Evolutionary conservation across 2,888 invertebrate species (phyloP), one percentile per base, ranked within the genome.

Genomic region (Cybosia mesomella): DNA sequence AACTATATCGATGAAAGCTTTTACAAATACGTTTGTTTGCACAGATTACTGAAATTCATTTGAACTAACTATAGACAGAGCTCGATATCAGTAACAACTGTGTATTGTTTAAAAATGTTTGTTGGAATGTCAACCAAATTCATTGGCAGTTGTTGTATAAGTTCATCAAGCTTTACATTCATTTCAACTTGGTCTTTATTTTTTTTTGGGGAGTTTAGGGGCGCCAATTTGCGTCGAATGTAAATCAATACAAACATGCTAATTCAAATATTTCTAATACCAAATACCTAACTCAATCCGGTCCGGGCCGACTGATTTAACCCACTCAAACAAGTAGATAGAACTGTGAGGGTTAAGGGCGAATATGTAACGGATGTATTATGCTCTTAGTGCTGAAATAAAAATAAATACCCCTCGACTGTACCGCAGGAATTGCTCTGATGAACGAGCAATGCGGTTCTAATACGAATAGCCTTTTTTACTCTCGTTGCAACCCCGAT

Each of bases 351-450:
- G 69, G 82, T 84, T 74, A 77, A 75, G 64, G 85, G 82, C 77
- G 84, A 86, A 87, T 87, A 88, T 85, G 86, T 92, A 92, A 92
- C 90, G 88, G 92, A 92, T 89, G 91, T 91, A 93, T 93, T 93
- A 92, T 92, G 84, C 89, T 84, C 85, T 89, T 89, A 87, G 87
- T 86, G 86, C 85, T 87, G 87, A 89, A 92, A 91, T 89, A 92
- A 92, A 89, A 92, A 90, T 86, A 87, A 84, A 85, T 9, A 83
- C 78, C 80, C 84, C 87, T 87, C 85, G 79, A 79, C 75, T 85
- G 89, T 87, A 90, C 86, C 87, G 83, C 85, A 87, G 89, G 86
- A 89, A 91, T 88, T 86, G 87, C 87, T 83, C 91, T 91, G 91
- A 92, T 91, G 92, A 92, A 93, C 91, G 90, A 88, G 88, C 90